Evolutionary conservation across 2,113 vertebrate species (phyloP), one percentile per base, ranked within the genome.

Genomic region (Antennarius striatus): DNA sequence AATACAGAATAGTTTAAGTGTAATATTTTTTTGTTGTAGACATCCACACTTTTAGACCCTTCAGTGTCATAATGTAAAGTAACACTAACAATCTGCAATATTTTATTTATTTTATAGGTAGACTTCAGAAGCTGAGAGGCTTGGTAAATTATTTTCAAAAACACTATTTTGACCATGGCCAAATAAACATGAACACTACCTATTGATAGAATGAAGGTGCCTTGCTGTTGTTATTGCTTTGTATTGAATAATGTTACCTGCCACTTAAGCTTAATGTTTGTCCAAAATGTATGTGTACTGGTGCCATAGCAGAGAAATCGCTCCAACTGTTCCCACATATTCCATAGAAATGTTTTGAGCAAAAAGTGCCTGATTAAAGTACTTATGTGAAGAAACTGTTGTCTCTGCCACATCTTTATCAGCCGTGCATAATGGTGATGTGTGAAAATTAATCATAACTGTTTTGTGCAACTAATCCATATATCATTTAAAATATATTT

Each of bases 311-410:
- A 75, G 40, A 82, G 56, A 71, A 59, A 57, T 39, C 72, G 48
- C 62, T 73, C 46, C 46, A 60, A 13, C 67, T 78, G 51, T 75
- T 75, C 63, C 56, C 43, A 56, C 71, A 63, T 73, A 69, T 80
- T 75, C 77, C 59, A 67, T 75, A 85, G 28, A 80, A 72, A 85
- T 87, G 87, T 88, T 89, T 88, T 82, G 77, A 88, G 83, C 52
- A 76, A 91, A 84, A 89, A 91, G 92, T 92, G 89, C 90, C 91
- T 91, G 74, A 93, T 89, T 92, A 90, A 93, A 91, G 74, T 85
- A 74, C 81, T 85, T 73, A 67, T 56, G 73, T 78, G 53, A 84
- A 84, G 42, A 66, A 12, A 11, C 17, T 50, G 29, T 52, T 12
- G 30, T 49, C n/a, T 79, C 10, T 67, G 49, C 70, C 14, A n/a